A percentile compares a stretch with the other conserved stretches of the same genome.
These are phyloP conservation scores for Pheosia gnoma DNA, from an alignment of 2,888 invertebrate genomes.

Conservation along the genomic window DNA sequence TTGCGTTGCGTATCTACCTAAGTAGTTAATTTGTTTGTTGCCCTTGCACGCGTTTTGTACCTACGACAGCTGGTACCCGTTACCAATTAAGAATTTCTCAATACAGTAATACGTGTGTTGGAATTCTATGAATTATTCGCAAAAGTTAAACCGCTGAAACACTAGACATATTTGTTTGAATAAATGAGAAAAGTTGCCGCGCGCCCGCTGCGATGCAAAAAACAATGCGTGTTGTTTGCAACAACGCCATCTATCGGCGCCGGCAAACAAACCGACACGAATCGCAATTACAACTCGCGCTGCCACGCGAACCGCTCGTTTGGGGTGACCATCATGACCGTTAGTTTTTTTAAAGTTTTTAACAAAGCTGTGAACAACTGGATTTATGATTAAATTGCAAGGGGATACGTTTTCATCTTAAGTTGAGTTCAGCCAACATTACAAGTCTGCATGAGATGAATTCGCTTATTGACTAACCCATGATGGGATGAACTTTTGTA, in stretches of 20 bases:
- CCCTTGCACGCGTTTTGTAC: background rate
- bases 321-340: slow-evolving; percentile 19
- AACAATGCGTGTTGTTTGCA: slow-evolving; percentile 52
- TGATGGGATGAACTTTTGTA: no score
- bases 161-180: slow-evolving; percentile 52
- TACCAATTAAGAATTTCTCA: slow-evolving; percentile 35
- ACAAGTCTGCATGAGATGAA: background rate
- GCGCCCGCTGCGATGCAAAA: slow-evolving; percentile 35
- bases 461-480: background rate
- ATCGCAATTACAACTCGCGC: slow-evolving; percentile 51
- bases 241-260: slow-evolving; percentile 49
- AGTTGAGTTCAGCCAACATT: background rate
- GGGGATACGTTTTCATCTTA: background rate
- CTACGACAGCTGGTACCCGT: slow-evolving; percentile 17
- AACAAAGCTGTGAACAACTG: background rate
- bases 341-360: slow-evolving; percentile 1
- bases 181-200: slow-evolving; percentile 60
- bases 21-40: background rate
- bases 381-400: background rate
- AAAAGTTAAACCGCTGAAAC: slow-evolving; percentile 43
- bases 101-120: slow-evolving; percentile 27
- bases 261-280: slow-evolving; percentile 45
- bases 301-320: slow-evolving; percentile 49
- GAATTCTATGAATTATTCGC: slow-evolving; percentile 34
- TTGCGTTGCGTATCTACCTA: no score